Conservation (phyloP, 2,888 invertebrate genomes). For the Eudemis profundana region DNA sequence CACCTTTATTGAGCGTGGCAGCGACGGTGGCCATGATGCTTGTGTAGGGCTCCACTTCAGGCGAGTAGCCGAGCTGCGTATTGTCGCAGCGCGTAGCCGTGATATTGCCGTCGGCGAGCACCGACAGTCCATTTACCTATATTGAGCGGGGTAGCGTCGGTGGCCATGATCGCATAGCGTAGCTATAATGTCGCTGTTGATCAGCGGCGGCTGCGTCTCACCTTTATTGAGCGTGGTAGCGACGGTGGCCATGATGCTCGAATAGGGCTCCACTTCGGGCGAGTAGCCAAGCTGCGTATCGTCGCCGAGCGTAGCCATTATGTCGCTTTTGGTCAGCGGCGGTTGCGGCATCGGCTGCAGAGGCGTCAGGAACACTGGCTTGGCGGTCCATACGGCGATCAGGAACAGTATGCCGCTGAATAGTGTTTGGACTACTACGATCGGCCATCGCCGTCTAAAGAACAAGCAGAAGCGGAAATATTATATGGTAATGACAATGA, state of each 20-base stretch:
- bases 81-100: background rate
- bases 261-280: constrained; percentile 57
- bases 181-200: background rate
- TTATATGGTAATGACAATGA: too few species aligned
- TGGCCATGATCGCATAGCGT: too few species aligned
- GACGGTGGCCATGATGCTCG: constrained; percentile 59
- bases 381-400: constrained; percentile 61
- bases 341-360: constrained; percentile 62
- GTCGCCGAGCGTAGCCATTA: constrained; percentile 57
- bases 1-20: too few species aligned
- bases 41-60: too few species aligned
- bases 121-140: too few species aligned
- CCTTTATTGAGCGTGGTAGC: constrained; percentile 55
- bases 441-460: constrained; percentile 67
- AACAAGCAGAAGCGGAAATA: too few species aligned
- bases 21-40: too few species aligned
- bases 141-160: too few species aligned
- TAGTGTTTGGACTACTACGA: constrained; percentile 58
- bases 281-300: constrained; percentile 65
- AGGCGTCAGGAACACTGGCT: constrained; percentile 72
- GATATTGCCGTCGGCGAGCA: background rate
- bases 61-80: too few species aligned
- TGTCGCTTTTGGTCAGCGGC: constrained; percentile 54
- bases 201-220: constrained; percentile 49
- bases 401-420: constrained; percentile 60